Base-by-base conservation (phyloP, 2,888 invertebrate genomes). In the Serrognathus titanus region DNA sequence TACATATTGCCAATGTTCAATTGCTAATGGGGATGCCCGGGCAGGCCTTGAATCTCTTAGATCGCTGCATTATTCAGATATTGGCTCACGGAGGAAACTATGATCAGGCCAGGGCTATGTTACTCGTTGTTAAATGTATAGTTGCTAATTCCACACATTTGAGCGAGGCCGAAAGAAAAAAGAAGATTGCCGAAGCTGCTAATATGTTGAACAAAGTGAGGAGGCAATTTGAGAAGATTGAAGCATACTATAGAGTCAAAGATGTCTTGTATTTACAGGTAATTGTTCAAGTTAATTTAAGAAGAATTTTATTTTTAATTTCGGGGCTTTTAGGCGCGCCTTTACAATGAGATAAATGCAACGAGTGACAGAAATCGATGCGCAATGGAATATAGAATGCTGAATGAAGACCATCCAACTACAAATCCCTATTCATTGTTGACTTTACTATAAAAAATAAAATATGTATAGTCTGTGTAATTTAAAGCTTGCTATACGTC, bases 71-170 rank as follows among this genome's bases (percentile, higher is more conserved):
- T 68, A 83, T 88, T 6, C 81, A 82, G 35, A 82, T 93, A 48
- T 82, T 93, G 73, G 86, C 91, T 1, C 90, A 94, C 70, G 94
- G 94, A 1, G 89, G 90, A 11, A 81, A 85, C 16, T 91, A 87
- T 67, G 94, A 95, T 73, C 85, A 88, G 69, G 93, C 89, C 1
- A 85, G 90, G 77, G 88, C 85, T 0, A 79, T 88, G 69, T 81
- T 92, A 56, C 78, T 92, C 10, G 89, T 90, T 68, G 87, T 89
- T 0, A 90, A 90, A 70, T 93, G 92, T 73, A 79, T 88, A 24
- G 81, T 92, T 41, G 90, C 90, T 0, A 83, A 85, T 36, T 84
- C 85, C 1, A 78, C 82, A 4, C 64, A 66, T 40, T 60, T 68
- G 37, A 69, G 70, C 1, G 78, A 79, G 5, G 82, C 81, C 60